Evolutionary conservation across 1,140 invertebrate genomes (phyloP), one percentile per base, ranked within the genome.

Genomic region (Drosophila elegans): DNA sequence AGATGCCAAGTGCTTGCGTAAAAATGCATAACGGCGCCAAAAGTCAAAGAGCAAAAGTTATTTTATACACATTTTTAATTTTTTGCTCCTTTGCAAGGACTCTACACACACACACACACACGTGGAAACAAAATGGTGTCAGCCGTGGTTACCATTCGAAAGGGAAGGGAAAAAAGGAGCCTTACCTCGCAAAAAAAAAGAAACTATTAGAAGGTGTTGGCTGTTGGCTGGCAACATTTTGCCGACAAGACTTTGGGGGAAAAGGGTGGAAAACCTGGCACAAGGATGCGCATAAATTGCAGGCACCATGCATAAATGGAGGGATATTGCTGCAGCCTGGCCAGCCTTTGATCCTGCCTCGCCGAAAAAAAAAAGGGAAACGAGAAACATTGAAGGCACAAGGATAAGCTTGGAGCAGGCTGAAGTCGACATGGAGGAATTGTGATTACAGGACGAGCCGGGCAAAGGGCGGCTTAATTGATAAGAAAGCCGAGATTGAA

Each of bases 11-110:
- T 80, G 56, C 63, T 66, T 78, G 79, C 74, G 79, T 80, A 73
- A 81, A 81, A 82, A 81, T 86, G 82, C 83, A 82, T 78, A 75
- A 86, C 78, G 69, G 77, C 55, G 76, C 66, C 59, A 81, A 88
- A 82, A 86, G 83, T 83, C 83, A 88, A 88, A 85, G 75, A 57
- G 48, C 63, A 73, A 83, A 86, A 88, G 83, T 86, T 88, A 83
- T 78, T 85, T 86, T 78, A 86, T 74, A 71, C 55, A 78, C 52
- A 63, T 71, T 86, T 81, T 86, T 78, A 82, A 81, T 81, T 86
- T 68, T 77, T 61, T 49, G 44, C 56, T 77, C 55, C 51, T 63
- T 53, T 34, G 56, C 60, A 55, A 69, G 63, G 55, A 69, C 62
- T 59, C 39, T 13, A 73, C 32, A 55, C 57, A 34, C 29, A 12